These are phyloP conservation scores for Neotoma lepida DNA, from an alignment of 2,113 vertebrate genomes.

Conservation along the genomic window DNA sequence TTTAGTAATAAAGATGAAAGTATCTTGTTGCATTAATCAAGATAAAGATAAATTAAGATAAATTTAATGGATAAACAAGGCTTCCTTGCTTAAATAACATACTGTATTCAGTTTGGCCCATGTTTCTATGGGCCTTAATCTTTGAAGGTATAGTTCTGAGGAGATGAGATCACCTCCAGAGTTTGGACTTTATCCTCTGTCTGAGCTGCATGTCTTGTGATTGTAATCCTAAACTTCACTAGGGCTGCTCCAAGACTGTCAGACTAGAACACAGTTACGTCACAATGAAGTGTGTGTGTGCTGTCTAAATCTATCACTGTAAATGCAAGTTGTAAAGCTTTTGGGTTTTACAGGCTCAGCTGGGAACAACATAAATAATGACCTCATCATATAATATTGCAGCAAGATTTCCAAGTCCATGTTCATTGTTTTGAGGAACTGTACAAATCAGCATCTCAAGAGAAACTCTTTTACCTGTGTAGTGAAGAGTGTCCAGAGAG, in stretches of 20 bases:
- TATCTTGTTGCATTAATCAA: constrained; percentile 23
- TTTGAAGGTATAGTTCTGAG: constrained; percentile 20
- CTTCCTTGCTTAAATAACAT: constrained; percentile 5
- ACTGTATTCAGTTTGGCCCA: constrained; percentile 54
- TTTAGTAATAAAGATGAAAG: background rate
- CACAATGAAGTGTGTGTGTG: constrained; percentile 37
- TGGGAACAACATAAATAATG: constrained; percentile 81
- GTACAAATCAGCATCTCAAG: constrained; percentile 71
- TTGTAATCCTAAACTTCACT: constrained; percentile 68
- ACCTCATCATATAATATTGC: constrained; percentile 84
- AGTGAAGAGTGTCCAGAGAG: background rate
- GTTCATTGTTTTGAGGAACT: constrained; percentile 53
- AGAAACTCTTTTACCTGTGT: constrained; percentile 45
- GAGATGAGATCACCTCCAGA: constrained; percentile 40
- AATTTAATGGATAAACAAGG: constrained; percentile 17
- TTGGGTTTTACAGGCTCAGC: constrained; percentile 79
- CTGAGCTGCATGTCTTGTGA: constrained; percentile 58
- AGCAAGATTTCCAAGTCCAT: constrained; percentile 80
- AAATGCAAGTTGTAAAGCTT: constrained; percentile 83
- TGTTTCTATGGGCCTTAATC: constrained; percentile 67
- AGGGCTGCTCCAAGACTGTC: constrained; percentile 71
- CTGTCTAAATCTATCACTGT: constrained; percentile 80
- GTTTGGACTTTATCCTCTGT: constrained; percentile 66
- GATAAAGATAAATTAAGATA: background rate
- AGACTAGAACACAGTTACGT: constrained; percentile 70